Percentiles rank a stretch among this genome's conserved stretches.
These are phyloP conservation scores for Zosterops japonicus DNA, from an alignment of 2,113 vertebrate genomes.

Conservation along the genomic window DNA sequence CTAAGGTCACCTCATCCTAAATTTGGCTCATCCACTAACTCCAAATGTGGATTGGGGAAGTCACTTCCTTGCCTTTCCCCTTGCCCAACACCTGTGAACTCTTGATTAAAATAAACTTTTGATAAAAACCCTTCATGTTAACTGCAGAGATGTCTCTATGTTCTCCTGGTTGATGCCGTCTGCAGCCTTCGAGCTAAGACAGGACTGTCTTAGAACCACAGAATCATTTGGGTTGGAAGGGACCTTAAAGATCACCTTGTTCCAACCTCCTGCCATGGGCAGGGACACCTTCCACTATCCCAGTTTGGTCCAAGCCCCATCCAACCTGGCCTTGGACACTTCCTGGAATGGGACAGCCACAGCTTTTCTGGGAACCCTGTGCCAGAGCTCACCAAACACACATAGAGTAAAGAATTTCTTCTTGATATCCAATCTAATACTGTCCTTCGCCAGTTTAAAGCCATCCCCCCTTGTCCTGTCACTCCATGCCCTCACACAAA, in stretches of 20 bases:
- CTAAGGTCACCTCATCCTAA: not conserved
- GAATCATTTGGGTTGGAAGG: not conserved
- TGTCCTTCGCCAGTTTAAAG: not conserved
- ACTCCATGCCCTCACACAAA: not conserved
- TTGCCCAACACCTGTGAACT: not conserved
- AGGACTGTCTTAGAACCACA: not conserved
- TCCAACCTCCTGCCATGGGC: not conserved
- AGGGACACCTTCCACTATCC: not conserved
- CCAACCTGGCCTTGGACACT: not conserved
- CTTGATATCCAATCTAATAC: not conserved
- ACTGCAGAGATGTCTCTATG: not conserved
- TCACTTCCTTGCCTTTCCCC: not conserved
- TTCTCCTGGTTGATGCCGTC: not conserved
- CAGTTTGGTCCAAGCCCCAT: not conserved
- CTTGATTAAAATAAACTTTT: not conserved
- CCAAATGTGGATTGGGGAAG: not conserved
- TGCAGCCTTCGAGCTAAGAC: not conserved
- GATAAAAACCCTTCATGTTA: not conserved
- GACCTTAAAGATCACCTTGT: not conserved
- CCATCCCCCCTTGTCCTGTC: not conserved
- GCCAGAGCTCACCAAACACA: not conserved
- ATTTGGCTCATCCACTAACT: not conserved
- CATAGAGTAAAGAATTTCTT: not conserved
- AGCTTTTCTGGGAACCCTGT: not conserved
- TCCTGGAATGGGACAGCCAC: not conserved